Evolutionary conservation across 2,888 invertebrate species (phyloP).

Genomic region (Ischnus inquisitorius): DNA sequence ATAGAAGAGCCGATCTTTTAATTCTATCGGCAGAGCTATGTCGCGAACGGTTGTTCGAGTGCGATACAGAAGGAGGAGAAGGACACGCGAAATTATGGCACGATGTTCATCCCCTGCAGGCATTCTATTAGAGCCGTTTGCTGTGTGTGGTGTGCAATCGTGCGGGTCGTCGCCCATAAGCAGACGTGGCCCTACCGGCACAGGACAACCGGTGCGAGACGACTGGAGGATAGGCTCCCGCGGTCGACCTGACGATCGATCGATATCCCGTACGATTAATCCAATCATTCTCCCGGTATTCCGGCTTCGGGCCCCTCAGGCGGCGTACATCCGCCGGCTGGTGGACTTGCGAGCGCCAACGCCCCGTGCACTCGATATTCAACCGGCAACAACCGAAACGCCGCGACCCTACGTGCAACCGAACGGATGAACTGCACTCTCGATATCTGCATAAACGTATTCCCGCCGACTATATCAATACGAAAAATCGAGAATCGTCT

Average conservation of each 20-base stretch:
- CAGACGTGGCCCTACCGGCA: not conserved
- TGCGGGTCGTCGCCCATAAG: constrained; percentile 43
- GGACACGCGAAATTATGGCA: constrained; percentile 27
- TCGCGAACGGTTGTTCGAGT: not conserved
- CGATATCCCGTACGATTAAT: constrained; percentile 54
- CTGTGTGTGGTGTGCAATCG: constrained; percentile 39
- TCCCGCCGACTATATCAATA: too few species aligned
- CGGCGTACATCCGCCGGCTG: not conserved
- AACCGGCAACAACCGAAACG: constrained; percentile 8
- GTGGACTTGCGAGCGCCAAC: not conserved
- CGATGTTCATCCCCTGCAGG: constrained; percentile 39
- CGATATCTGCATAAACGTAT: constrained; percentile 28
- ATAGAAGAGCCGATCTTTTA: not conserved
- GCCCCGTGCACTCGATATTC: constrained; percentile 26
- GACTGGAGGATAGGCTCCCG: constrained; percentile 21
- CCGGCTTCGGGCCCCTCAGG: constrained; percentile 8
- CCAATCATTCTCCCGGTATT: constrained; percentile 48
- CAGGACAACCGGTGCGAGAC: constrained; percentile 37
- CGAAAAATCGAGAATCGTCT: too few species aligned
- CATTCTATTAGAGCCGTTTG: constrained; percentile 44
- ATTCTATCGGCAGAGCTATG: not conserved
- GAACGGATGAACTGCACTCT: not conserved
- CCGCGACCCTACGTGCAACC: not conserved
- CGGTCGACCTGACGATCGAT: constrained; percentile 51
- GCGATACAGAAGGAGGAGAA: not conserved